These are phyloP conservation scores for Anser cygnoides DNA, from an alignment of 2,113 vertebrate species.

Conservation along the genomic window DNA sequence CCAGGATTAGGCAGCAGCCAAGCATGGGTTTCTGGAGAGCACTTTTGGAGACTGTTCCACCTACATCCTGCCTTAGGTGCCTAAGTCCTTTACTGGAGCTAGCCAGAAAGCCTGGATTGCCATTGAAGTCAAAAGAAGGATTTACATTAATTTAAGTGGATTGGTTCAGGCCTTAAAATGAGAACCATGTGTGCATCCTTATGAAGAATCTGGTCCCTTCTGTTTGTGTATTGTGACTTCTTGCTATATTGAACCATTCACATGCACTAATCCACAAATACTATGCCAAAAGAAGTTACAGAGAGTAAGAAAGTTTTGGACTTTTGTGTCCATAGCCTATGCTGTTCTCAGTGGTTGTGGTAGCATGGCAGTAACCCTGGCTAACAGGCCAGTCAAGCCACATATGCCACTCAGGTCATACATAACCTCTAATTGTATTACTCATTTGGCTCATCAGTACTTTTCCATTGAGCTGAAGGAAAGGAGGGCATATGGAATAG, in stretches of 20 bases:
- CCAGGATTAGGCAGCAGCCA: constrained; percentile 66
- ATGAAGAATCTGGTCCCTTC: constrained; percentile 25
- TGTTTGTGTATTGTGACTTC: constrained; percentile 44
- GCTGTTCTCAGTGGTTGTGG: neutral
- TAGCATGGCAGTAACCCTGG: neutral
- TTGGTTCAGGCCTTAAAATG: constrained; percentile 54
- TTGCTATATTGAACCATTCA: neutral
- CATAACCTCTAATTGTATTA: constrained; percentile 55
- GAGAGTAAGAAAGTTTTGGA: neutral
- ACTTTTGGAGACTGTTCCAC: constrained; percentile 48
- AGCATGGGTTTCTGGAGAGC: constrained; percentile 41
- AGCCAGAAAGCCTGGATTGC: constrained; percentile 54
- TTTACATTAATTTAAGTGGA: constrained; percentile 56
- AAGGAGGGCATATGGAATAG: constrained; percentile 61
- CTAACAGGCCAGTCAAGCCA: constrained; percentile 6
- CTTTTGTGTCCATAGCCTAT: neutral
- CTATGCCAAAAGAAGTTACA: neutral
- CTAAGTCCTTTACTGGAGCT: constrained; percentile 47
- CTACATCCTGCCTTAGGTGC: constrained; percentile 67
- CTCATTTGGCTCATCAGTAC: constrained; percentile 57
- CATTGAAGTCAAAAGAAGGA: constrained; percentile 53
- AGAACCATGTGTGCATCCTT: constrained; percentile 65
- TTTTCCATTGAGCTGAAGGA: constrained; percentile 56
- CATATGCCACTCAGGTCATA: constrained; percentile 21
- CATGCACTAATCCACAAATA: neutral